Evolutionary conservation across 2,113 vertebrate genomes (phyloP).

Genomic region (Ailurus styani): DNA sequence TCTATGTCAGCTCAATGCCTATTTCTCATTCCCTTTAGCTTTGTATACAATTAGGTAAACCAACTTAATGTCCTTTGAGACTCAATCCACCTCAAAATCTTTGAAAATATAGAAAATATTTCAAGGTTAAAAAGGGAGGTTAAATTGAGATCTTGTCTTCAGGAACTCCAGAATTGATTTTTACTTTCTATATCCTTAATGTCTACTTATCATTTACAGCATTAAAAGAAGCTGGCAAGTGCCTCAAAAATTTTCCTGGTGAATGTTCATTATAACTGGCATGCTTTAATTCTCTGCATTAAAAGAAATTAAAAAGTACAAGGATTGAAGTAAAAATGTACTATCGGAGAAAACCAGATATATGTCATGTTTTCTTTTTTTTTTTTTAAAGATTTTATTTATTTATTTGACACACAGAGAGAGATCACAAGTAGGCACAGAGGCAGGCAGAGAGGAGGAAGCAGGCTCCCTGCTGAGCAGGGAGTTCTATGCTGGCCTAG

Average conservation of each 20-base stretch:
- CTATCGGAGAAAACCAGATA: not conserved
- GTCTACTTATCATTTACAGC: not conserved
- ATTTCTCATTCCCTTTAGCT: not conserved
- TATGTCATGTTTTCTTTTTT: not conserved
- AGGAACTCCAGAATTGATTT: not conserved
- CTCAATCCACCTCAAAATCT: not conserved
- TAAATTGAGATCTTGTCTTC: not conserved
- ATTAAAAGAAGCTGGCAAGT: not conserved
- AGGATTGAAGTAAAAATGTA: not conserved
- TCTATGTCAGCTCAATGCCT: not conserved
- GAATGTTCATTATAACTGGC: not conserved
- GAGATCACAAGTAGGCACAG: no score
- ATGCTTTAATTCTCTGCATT: not conserved
- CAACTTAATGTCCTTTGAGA: constrained; percentile 2
- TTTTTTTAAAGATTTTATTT: no score
- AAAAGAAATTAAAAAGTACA: not conserved
- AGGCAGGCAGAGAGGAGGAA: no score
- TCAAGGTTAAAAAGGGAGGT: not conserved
- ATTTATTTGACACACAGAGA: no score
- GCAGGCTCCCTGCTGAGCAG: no score
- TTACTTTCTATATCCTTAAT: not conserved
- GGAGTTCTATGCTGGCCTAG: no score
- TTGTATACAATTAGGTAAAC: not conserved
- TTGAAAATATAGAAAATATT: constrained; percentile 18
- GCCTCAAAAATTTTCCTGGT: not conserved